Percentiles rank a stretch among this genome's conserved stretches.
Conservation (phyloP, 2,888 invertebrate species). For the Torymus tubicola region DNA sequence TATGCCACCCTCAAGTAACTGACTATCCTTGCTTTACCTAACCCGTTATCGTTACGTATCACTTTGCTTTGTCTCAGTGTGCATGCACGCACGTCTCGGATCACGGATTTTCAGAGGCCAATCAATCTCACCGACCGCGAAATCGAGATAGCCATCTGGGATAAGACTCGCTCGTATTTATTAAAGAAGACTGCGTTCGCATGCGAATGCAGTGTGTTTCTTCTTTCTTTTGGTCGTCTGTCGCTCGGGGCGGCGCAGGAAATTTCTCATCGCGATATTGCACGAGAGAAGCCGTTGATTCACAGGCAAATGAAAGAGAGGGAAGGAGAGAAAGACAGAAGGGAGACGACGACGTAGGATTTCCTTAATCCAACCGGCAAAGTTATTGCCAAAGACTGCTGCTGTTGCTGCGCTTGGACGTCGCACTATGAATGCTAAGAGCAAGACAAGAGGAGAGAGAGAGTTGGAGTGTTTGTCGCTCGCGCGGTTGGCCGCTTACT, state of each 20-base stretch:
- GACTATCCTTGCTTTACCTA: slow-evolving; percentile 57
- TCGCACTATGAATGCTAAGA: slow-evolving; percentile 51
- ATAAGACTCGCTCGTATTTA: slow-evolving; percentile 56
- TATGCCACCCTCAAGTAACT: slow-evolving; percentile 21
- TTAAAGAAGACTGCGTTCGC: slow-evolving; percentile 45
- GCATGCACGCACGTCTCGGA: slow-evolving; percentile 60
- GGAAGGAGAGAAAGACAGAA: background rate
- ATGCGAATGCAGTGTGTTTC: slow-evolving; percentile 42
- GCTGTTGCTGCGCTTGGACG: slow-evolving; percentile 3
- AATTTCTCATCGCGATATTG: slow-evolving; percentile 51
- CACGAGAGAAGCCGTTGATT: slow-evolving; percentile 30
- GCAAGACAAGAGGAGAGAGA: background rate
- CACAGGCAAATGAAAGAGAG: slow-evolving; percentile 39
- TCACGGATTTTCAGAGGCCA: slow-evolving; percentile 60
- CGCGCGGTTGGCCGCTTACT: background rate
- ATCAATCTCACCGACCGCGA: slow-evolving; percentile 60
- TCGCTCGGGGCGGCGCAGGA: slow-evolving; percentile 17
- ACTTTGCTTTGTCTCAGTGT: slow-evolving; percentile 65
- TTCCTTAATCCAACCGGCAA: slow-evolving; percentile 53
- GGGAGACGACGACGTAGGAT: slow-evolving; percentile 24
- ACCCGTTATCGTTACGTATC: slow-evolving; percentile 66
- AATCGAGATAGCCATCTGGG: slow-evolving; percentile 56
- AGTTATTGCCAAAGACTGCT: slow-evolving; percentile 50
- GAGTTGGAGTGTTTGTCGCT: background rate
- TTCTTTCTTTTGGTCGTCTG: slow-evolving; percentile 34